These are phyloP conservation scores for Craseonycteris thonglongyai DNA, from an alignment of 2,113 vertebrate genomes.

Conservation along the genomic window DNA sequence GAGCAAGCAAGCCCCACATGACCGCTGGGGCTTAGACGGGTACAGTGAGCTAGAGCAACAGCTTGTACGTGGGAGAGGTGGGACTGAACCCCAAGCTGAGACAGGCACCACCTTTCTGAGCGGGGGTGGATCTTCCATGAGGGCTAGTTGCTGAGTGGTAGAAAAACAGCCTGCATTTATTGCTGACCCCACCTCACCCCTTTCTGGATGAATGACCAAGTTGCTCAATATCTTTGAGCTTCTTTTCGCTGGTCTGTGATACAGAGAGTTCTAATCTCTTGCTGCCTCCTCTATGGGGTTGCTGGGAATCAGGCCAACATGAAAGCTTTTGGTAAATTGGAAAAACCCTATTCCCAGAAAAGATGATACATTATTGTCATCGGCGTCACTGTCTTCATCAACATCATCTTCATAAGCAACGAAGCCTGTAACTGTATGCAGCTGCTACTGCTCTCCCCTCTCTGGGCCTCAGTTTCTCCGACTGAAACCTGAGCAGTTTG, in stretches of 20 bases:
- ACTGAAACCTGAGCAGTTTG: conserved; percentile 38
- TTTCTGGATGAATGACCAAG: not conserved
- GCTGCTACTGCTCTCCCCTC: not conserved
- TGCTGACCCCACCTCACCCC: not conserved
- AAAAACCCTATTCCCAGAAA: not conserved
- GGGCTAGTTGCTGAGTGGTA: not conserved
- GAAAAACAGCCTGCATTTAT: not conserved
- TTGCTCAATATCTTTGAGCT: not conserved
- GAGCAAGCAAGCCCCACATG: not conserved
- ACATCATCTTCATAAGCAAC: too few relatives aligned
- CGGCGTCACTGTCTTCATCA: too few relatives aligned
- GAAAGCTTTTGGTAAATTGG: not conserved
- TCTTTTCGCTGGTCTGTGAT: not conserved
- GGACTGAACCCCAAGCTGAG: not conserved
- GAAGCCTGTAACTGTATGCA: not conserved
- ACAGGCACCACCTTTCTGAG: not conserved
- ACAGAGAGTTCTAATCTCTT: not conserved
- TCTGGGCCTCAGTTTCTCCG: conserved; percentile 64
- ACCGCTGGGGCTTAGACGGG: not conserved
- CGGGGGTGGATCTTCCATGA: not conserved
- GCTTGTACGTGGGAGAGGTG: not conserved
- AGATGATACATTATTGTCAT: not conserved
- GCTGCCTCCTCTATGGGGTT: not conserved
- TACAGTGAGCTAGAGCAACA: not conserved
- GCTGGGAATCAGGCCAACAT: not conserved